Percentiles rank a stretch among this genome's conserved stretches.
These are phyloP conservation scores for Endotricha flammealis DNA, from an alignment of 2,888 invertebrate genomes.

Conservation along the genomic window DNA sequence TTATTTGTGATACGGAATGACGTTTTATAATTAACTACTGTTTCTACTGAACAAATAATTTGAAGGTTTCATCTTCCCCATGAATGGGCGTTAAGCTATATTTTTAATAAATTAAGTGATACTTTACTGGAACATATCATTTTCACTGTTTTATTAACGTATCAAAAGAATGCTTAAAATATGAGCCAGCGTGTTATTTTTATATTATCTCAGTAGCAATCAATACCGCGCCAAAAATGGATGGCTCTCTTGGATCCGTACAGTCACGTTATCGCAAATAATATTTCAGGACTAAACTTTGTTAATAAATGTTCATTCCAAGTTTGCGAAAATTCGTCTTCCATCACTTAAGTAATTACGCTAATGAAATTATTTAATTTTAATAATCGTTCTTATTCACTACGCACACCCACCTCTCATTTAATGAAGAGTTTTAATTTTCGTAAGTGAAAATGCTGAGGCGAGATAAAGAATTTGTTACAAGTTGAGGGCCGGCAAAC, in stretches of 20 bases:
- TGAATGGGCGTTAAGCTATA: too few relatives aligned
- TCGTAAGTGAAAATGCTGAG: slow-evolving; percentile 55
- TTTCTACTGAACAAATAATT: too few relatives aligned
- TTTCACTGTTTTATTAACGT: too few relatives aligned
- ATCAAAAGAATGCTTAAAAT: too few relatives aligned
- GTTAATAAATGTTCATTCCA: neutral
- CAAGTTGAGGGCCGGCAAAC: slow-evolving; percentile 51
- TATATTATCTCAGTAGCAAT: too few relatives aligned
- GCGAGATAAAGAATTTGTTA: slow-evolving; percentile 68
- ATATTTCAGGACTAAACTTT: neutral
- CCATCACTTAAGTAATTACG: slow-evolving; percentile 2
- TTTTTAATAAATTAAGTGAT: too few relatives aligned
- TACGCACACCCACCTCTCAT: slow-evolving; percentile 31
- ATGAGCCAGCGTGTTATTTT: too few relatives aligned
- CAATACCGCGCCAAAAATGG: too few relatives aligned
- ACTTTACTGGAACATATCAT: too few relatives aligned
- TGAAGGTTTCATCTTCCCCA: too few relatives aligned
- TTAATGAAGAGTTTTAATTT: slow-evolving; percentile 47
- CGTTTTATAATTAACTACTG: too few relatives aligned
- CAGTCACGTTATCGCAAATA: neutral
- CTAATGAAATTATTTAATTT: slow-evolving; percentile 10
- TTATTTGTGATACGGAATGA: neutral
- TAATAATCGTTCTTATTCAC: slow-evolving; percentile 21
- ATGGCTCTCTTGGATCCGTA: neutral
- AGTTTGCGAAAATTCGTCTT: slow-evolving; percentile 2